phyloP scores from a whole-genome alignment of 2,113 vertebrate species.

The Trichechus manatus region DNA sequence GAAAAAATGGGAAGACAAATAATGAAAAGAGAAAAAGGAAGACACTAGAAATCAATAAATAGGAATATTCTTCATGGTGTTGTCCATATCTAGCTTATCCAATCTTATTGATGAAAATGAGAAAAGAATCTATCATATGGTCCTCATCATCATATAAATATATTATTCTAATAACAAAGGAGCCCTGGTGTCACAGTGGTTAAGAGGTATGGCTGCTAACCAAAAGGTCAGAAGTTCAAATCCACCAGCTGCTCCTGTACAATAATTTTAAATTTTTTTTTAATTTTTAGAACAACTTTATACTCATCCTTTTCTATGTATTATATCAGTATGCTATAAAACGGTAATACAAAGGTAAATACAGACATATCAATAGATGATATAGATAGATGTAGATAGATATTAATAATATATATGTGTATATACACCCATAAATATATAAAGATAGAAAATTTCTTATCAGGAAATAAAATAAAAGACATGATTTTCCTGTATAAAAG shows the following conservation, averaged over 20 bases:
- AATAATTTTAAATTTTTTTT: not conserved
- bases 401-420: too few relatives aligned
- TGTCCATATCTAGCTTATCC: not conserved
- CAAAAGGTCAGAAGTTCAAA: too few relatives aligned
- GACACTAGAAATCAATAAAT: not conserved
- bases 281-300: not conserved
- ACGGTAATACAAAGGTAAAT: not conserved
- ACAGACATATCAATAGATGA: not conserved
- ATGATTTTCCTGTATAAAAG: not conserved
- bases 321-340: not conserved
- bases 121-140: not conserved
- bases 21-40: not conserved
- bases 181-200: too few relatives aligned
- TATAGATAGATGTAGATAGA: too few relatives aligned
- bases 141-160: not conserved
- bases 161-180: not conserved
- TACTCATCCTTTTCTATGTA: not conserved
- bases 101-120: not conserved
- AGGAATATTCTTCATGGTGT: not conserved
- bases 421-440: too few relatives aligned
- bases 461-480: not conserved
- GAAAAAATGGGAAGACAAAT: not conserved
- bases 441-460: not conserved
- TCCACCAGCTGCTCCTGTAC: too few relatives aligned
- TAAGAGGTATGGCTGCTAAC: too few relatives aligned